Percentiles rank a stretch among this genome's conserved stretches.
phyloP scores from a whole-genome alignment of 2,888 invertebrate genomes.

The Metellina segmentata region DNA sequence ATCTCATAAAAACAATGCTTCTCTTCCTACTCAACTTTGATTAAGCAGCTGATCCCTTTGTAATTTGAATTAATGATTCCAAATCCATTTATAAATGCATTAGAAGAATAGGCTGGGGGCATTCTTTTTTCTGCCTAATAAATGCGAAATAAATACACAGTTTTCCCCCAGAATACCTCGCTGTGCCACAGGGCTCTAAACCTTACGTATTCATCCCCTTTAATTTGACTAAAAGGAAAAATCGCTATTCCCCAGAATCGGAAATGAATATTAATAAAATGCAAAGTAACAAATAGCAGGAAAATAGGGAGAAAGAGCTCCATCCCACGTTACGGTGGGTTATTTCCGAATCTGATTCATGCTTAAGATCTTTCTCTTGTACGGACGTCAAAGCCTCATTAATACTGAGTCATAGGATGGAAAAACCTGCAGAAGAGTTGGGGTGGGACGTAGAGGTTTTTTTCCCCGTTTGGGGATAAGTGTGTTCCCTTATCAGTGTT shows the following conservation, averaged over 20 bases:
- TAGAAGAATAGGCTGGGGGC: neutral
- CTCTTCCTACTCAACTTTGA: neutral
- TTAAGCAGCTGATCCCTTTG: neutral
- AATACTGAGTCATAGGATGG: constrained; percentile 29
- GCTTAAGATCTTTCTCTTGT: constrained; percentile 66
- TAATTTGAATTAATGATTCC: neutral
- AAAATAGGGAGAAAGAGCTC: constrained; percentile 2
- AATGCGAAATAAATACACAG: constrained; percentile 7
- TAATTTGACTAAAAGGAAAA: constrained; percentile 17
- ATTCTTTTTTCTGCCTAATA: neutral
- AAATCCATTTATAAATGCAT: neutral
- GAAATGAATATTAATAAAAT: constrained; percentile 69
- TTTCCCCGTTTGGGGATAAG: constrained; percentile 23
- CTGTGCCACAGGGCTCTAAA: neutral
- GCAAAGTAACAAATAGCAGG: constrained; percentile 54
- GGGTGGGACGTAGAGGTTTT: neutral
- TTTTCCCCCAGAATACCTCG: neutral
- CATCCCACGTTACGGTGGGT: neutral
- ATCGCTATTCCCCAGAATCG: constrained; percentile 16
- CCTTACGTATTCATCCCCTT: constrained; percentile 10
- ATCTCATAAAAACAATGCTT: neutral
- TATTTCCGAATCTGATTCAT: constrained; percentile 55
- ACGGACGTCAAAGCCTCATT: constrained; percentile 30
- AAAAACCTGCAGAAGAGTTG: neutral
- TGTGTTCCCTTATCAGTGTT: constrained; percentile 40